Evolutionary conservation across 2,888 invertebrate species (phyloP).

Genomic region (Sphaeridia pumilis): DNA sequence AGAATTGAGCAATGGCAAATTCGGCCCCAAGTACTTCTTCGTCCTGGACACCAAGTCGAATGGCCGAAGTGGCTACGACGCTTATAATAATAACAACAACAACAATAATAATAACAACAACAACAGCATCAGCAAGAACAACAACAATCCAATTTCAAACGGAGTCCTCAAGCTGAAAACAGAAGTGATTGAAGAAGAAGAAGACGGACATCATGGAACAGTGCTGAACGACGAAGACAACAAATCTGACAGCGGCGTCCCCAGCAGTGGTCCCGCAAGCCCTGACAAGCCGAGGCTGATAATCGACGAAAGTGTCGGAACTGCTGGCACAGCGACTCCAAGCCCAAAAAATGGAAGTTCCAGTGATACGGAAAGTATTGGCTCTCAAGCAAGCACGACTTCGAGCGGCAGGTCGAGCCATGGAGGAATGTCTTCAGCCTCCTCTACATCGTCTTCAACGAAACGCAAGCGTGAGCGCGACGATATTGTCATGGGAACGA

Average conservation of each 20-base stretch:
- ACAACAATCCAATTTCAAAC: conserved; percentile 7
- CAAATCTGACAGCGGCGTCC: conserved; percentile 10
- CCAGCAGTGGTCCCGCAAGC: conserved; percentile 3
- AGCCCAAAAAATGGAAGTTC: conserved; percentile 12
- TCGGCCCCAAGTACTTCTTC: conserved; percentile 32
- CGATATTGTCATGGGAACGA: not conserved
- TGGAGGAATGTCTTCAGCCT: not conserved
- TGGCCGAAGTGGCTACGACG: conserved; percentile 16
- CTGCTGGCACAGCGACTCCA: not conserved
- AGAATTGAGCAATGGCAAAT: conserved; percentile 27
- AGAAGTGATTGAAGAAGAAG: not conserved
- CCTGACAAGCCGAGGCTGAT: conserved; percentile 2
- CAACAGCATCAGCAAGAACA: conserved; percentile 9
- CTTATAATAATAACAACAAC: conserved; percentile 7
- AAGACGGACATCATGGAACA: conserved; percentile 7
- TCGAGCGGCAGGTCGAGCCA: not conserved
- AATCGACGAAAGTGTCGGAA: conserved; percentile 3
- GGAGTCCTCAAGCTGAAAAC: conserved; percentile 20
- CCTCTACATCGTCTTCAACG: not conserved
- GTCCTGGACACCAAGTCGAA: conserved; percentile 26
- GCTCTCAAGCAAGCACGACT: conserved; percentile 6
- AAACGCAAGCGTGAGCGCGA: conserved; percentile 1
- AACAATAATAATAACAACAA: conserved; percentile 6
- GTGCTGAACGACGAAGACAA: conserved; percentile 4
- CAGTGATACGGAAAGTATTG: conserved; percentile 25